Evolutionary conservation across 2,797 vertebrate genomes (phyloP), one percentile per base, ranked within the genome.

Genomic region (Triplophysa yarkandensis): DNA sequence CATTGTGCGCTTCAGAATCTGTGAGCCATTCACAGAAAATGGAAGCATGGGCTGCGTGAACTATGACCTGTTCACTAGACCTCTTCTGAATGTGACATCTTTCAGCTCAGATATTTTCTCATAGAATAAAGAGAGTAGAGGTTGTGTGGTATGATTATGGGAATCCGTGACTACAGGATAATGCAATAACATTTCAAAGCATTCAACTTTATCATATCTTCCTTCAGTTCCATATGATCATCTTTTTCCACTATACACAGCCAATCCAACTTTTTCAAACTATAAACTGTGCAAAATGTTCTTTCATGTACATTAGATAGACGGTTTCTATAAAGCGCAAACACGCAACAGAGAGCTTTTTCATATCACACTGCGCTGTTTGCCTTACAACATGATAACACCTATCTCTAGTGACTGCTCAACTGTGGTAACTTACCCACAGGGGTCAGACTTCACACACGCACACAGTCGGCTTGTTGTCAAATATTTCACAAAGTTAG

Each of bases 191-290:
- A 17, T 19, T 66, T 74, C 52, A 67, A 9, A 50, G 21, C 16
- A 3, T 63, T 52, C 23, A 63, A 63, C 27, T n/a, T 74, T 43
- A 60, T 75, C 30, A 44, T 44, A 44, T 74, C 50, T 25, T 10
- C 7, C 13, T 61, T 61, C 67, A 74, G 65, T 74, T 23, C 36
- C 48, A 25, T 44, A 21, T 50, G 54, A 58, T 48, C 43, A 50
- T 9, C 13, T 67, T 75, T 67, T 68, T 68, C 21, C 32, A 67
- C 21, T 60, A 58, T 50, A 67, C 48, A 67, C 57, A 58, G 52
- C 14, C 63, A 67, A 68, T 68, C 64, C 30, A 23, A 25, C 28
- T 46, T 67, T 46, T 14, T 21, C 6, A 3, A 58, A 48, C 46
- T 46, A 44, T 66, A n/a, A 54, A n/a, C 34, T 55, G 34, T 55